A percentile compares a stretch with the other conserved stretches of the same genome.
Evolutionary conservation across 2,797 vertebrate genomes (phyloP).

Genomic region (Chanos chanos): DNA sequence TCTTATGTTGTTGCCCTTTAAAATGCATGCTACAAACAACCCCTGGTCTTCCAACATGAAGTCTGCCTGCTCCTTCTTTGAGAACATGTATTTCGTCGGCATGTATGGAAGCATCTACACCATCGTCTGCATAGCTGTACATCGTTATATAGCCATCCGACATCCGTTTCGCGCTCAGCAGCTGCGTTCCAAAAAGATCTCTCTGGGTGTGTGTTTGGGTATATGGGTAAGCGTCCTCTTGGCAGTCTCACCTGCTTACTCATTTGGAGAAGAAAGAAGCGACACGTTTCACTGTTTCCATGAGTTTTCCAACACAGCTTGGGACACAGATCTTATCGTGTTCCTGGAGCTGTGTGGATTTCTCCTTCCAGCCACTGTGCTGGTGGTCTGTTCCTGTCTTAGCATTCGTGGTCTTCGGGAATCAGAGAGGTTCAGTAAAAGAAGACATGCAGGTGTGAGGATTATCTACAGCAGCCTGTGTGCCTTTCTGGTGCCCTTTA

Average conservation of each 20-base stretch:
- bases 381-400: constrained; percentile 74
- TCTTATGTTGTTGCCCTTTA: constrained; percentile 82
- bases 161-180: constrained; percentile 70
- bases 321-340: constrained; percentile 68
- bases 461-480: constrained; percentile 78
- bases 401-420: constrained; percentile 69
- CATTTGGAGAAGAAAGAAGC: constrained; percentile 33
- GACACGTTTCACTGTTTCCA: constrained; percentile 70
- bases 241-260: constrained; percentile 61
- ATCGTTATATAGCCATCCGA: constrained; percentile 81
- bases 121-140: constrained; percentile 81
- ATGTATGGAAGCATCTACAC: constrained; percentile 87
- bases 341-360: constrained; percentile 82
- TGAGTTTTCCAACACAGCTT: constrained; percentile 66
- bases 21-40: constrained; percentile 64
- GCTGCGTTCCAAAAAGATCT: constrained; percentile 71
- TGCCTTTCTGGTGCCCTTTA: constrained; percentile 86
- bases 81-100: constrained; percentile 83
- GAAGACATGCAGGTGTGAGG: constrained; percentile 63
- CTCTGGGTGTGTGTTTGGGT: constrained; percentile 56
- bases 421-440: constrained; percentile 38
- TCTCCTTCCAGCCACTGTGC: constrained; percentile 69
- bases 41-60: rapidly evolving
- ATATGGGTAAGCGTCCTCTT: constrained; percentile 74
- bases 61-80: constrained; percentile 69